Percentiles rank a stretch among this genome's conserved stretches.
phyloP scores from a whole-genome alignment of 1,140 invertebrate genomes.

The Drosophila littoralis region DNA sequence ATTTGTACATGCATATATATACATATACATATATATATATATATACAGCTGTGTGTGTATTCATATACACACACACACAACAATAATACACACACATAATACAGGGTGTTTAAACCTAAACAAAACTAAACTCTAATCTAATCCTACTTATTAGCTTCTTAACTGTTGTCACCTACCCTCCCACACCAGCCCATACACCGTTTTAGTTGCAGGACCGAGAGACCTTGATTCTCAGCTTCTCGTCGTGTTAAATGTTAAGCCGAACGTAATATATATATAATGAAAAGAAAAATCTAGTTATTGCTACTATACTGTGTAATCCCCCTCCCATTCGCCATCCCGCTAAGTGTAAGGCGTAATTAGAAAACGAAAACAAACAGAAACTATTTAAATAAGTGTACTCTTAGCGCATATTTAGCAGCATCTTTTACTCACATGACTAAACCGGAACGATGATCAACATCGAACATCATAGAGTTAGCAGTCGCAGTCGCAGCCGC shows the following conservation, averaged over 20 bases:
- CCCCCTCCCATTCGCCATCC: constrained; percentile 47
- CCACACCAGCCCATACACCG: not conserved
- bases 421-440: constrained; percentile 80
- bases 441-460: constrained; percentile 47
- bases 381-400: constrained; percentile 73
- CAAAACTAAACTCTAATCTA: constrained; percentile 49
- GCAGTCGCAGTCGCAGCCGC: constrained; percentile 20
- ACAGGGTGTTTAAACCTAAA: constrained; percentile 59
- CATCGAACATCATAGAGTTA: constrained; percentile 31
- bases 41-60: constrained; percentile 27
- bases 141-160: constrained; percentile 63
- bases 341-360: constrained; percentile 54
- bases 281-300: constrained; percentile 69
- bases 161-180: constrained; percentile 55
- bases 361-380: constrained; percentile 30
- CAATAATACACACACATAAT: constrained; percentile 30
- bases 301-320: constrained; percentile 72
- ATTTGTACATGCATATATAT: constrained; percentile 40
- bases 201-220: constrained; percentile 55
- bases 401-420: constrained; percentile 79
- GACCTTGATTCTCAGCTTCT: constrained; percentile 64
- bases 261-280: constrained; percentile 51
- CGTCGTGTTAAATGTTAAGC: constrained; percentile 79
- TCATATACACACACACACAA: constrained; percentile 4
- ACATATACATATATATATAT: constrained; percentile 30